These are phyloP conservation scores for Rhagonycha fulva DNA, from an alignment of 2,888 invertebrate genomes.

Conservation along the genomic window DNA sequence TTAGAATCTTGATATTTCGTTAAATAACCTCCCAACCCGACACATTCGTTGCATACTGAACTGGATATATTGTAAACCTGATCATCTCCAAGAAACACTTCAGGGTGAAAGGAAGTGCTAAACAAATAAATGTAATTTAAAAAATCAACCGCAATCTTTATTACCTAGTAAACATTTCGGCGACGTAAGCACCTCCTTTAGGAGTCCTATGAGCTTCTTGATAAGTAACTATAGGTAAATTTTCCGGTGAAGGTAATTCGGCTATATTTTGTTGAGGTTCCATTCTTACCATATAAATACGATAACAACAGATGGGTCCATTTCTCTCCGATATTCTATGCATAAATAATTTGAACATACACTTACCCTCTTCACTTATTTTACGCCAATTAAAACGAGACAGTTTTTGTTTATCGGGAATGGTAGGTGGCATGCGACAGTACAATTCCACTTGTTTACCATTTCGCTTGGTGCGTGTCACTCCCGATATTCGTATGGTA, in stretches of 20 bases:
- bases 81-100: constrained; percentile 77
- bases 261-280: constrained; percentile 64
- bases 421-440: constrained; percentile 73
- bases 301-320: constrained; percentile 86
- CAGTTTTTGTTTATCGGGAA: constrained; percentile 68
- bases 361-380: constrained; percentile 66
- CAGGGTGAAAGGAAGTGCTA: constrained; percentile 65
- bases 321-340: constrained; percentile 82
- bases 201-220: constrained; percentile 71
- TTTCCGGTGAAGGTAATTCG: constrained; percentile 70
- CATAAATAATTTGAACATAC: constrained; percentile 74
- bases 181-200: constrained; percentile 80
- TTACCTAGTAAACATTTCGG: constrained; percentile 81
- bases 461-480: constrained; percentile 74
- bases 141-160: constrained; percentile 18
- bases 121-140: background rate
- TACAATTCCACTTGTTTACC: constrained; percentile 67
- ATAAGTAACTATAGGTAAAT: constrained; percentile 73
- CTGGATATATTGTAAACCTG: constrained; percentile 50
- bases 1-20: constrained; percentile 39
- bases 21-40: constrained; percentile 56
- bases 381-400: constrained; percentile 66
- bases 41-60: constrained; percentile 56
- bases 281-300: constrained; percentile 78
- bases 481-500: constrained; percentile 75